Percentiles rank a stretch among this genome's conserved stretches.
Conservation (phyloP, 64 coral and sea anemone species). For the Astreopora myriophthalma region DNA sequence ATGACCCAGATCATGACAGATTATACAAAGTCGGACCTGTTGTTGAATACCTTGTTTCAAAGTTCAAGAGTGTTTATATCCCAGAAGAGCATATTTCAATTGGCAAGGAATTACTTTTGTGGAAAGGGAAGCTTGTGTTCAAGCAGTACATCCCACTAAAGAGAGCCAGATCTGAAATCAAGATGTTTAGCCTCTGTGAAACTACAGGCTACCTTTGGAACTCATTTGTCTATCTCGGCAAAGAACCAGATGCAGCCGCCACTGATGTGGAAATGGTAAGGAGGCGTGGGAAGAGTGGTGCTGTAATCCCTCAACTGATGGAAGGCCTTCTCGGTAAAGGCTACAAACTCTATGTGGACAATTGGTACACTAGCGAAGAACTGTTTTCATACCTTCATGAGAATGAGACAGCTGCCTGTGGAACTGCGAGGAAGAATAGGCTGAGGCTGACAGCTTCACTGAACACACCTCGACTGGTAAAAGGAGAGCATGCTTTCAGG, state of each 20-base stretch:
- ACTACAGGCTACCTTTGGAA: too few species aligned
- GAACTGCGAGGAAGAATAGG: constrained; percentile 23
- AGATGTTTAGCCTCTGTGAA: too few species aligned
- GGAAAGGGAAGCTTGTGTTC: not conserved
- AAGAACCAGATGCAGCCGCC: constrained; percentile 6
- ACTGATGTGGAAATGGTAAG: too few species aligned
- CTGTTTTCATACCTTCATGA: constrained; percentile 14
- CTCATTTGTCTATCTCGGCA: not conserved
- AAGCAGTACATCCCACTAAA: constrained; percentile 29
- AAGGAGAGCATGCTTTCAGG: too few species aligned
- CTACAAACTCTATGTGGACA: constrained; percentile 7
- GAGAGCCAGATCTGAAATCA: too few species aligned
- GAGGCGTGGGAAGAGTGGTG: too few species aligned
- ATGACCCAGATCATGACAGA: constrained; percentile 8
- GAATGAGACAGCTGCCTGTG: constrained; percentile 32
- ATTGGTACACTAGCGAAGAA: constrained; percentile 38
- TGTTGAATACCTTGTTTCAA: not conserved
- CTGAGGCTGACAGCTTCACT: not conserved
- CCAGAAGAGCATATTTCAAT: not conserved
- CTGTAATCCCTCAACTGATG: constrained; percentile 13
- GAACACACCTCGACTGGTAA: not conserved
- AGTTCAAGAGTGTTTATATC: not conserved
- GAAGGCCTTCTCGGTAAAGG: not conserved
- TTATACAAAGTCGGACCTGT: constrained; percentile 9
- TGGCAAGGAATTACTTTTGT: too few species aligned